Evolutionary conservation across 2,888 invertebrate species (phyloP).

Genomic region (Molanna angustata): DNA sequence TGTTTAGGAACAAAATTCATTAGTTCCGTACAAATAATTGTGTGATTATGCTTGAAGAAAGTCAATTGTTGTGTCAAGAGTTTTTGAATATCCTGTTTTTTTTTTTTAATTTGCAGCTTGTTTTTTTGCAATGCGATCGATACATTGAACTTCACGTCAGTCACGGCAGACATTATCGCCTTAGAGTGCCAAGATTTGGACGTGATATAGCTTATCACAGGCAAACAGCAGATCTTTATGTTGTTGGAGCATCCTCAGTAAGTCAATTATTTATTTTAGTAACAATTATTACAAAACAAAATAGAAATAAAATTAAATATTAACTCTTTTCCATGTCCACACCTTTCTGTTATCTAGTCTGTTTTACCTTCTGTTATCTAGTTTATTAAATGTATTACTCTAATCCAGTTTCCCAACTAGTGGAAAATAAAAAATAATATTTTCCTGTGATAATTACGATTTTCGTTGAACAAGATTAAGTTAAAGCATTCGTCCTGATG

Average conservation of each 20-base stretch:
- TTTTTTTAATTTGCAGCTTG: conserved; percentile 60
- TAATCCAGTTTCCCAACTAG: neutral
- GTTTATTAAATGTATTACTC: neutral
- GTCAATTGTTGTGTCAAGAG: too few relatives aligned
- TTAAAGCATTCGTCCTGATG: too few relatives aligned
- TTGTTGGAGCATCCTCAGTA: conserved; percentile 84
- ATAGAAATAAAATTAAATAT: too few relatives aligned
- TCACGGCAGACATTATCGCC: conserved; percentile 85
- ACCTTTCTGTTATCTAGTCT: neutral
- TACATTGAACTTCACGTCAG: conserved; percentile 95
- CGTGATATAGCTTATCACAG: conserved; percentile 89
- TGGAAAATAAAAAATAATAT: too few relatives aligned
- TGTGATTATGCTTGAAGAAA: too few relatives aligned
- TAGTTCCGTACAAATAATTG: too few relatives aligned
- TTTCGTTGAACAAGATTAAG: too few relatives aligned
- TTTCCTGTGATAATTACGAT: too few relatives aligned
- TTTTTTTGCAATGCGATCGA: conserved; percentile 79
- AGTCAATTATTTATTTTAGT: conserved; percentile 34
- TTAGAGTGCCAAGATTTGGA: conserved; percentile 93
- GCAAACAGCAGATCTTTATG: conserved; percentile 86
- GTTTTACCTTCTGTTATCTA: neutral
- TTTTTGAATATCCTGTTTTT: too few relatives aligned
- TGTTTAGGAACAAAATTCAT: too few relatives aligned
- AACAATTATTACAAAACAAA: neutral
- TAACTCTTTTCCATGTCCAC: neutral